Evolutionary conservation across 2,113 vertebrate genomes (phyloP).

Genomic region (Jacana jacana): DNA sequence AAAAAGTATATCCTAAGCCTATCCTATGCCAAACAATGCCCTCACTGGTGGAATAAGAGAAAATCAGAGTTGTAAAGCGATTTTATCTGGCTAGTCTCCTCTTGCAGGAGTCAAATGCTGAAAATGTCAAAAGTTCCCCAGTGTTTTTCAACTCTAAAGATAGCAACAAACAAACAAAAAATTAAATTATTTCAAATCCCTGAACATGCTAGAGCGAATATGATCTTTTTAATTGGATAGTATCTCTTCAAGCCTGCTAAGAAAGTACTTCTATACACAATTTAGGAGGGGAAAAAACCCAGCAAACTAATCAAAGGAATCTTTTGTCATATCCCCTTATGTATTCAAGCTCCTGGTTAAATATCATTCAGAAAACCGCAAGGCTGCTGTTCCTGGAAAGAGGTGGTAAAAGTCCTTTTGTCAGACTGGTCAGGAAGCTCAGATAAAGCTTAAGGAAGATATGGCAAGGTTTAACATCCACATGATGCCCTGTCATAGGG

Average conservation of each 20-base stretch:
- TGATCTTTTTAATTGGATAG: not conserved
- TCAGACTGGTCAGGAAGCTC: not conserved
- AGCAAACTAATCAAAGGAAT: not conserved
- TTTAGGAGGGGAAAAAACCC: not conserved
- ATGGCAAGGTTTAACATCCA: not conserved
- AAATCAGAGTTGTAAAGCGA: slow-evolving; percentile 23
- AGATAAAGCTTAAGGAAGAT: not conserved
- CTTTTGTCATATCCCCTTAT: not conserved
- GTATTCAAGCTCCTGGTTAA: not conserved
- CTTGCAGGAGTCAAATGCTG: slow-evolving; percentile 41
- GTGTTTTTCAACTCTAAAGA: slow-evolving; percentile 29
- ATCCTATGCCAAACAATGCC: slow-evolving; percentile 18
- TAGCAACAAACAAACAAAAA: not conserved
- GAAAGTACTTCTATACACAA: not conserved
- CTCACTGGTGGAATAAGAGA: slow-evolving; percentile 16
- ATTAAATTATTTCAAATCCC: not conserved
- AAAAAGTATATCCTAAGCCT: not conserved
- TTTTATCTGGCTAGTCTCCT: slow-evolving; percentile 32
- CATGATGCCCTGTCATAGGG: rapidly evolving
- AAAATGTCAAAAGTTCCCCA: slow-evolving; percentile 32
- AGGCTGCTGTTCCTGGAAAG: not conserved
- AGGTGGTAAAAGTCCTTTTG: not conserved
- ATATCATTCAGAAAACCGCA: not conserved
- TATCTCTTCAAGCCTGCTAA: not conserved
- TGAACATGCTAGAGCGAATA: not conserved